Base-by-base conservation (phyloP, 2,113 vertebrate species). In the Pangasianodon gigas region DNA sequence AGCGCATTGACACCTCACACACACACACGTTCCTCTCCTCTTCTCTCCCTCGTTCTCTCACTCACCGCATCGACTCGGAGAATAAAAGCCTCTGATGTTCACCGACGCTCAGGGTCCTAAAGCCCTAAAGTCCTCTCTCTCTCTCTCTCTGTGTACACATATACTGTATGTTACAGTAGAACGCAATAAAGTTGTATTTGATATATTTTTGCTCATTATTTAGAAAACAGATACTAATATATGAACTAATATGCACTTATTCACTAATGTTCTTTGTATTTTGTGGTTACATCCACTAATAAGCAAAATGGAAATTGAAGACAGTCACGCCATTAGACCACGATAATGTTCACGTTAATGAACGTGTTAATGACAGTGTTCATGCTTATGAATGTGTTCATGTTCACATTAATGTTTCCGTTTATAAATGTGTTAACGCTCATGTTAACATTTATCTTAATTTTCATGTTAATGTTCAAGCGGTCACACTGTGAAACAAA, bases 1-100 rank as follows among this genome's bases (percentile, higher is more conserved):
- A 71, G 85, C 62, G 67, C 88, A 90, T 75, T 91, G 90, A 85
- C 88, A 81, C 52, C 90, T 65, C 58, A 48, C 77, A 29, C 80
- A 44, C 87, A 46, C 26, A 0, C 37, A 46, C 84, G 18, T 37
- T 86, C 77, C 58, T 74, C 65, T 81, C 24, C 81, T 84, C 82
- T 26, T 44, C 67, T 77, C 52, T 60, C n/a, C 52, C 77, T 79
- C 77, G 26, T 52, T 87, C 71, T 14, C 32, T 74, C 44, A 60
- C 88, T 89, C 79, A 52, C 56, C 6, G 89, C 77, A 10, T 86
- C 8, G 46, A 75, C 86, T 77, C 9, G 32, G 41, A 62, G 80
- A 58, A 83, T 58, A 82, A 82, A 81, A 82, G 52, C 51, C 41
- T 82, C 69, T 48, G 44, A 46, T 81, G 29, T 56, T 21, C 71